phyloP scores from a whole-genome alignment of 2,888 invertebrate genomes.

The Chloroclystis v-ata region DNA sequence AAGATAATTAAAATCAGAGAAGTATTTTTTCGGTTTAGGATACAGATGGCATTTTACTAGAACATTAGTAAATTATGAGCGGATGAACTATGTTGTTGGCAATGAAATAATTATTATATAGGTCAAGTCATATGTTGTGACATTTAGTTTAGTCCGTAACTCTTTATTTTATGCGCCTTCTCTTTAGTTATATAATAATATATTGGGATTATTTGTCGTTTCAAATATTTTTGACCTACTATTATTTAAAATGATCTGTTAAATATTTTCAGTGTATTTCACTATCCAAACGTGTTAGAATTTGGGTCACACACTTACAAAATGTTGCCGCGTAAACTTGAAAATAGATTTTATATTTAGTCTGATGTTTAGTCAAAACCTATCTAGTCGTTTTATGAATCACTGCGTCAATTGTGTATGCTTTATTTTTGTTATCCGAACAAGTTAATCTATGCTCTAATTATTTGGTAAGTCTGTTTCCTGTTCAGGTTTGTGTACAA shows the following conservation, averaged over 20 bases:
- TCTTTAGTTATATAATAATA: too few species aligned
- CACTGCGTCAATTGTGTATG: slow-evolving; percentile 17
- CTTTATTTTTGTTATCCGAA: too few species aligned
- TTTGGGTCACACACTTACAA: slow-evolving; percentile 65
- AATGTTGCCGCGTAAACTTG: slow-evolving; percentile 64
- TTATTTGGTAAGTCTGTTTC: background rate
- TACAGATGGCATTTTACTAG: background rate
- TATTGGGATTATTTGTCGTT: too few species aligned
- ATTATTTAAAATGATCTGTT: slow-evolving; percentile 17
- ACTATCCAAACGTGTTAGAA: slow-evolving; percentile 51
- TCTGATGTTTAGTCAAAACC: slow-evolving; percentile 39
- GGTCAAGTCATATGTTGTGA: slow-evolving; percentile 8
- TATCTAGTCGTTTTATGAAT: slow-evolving; percentile 21
- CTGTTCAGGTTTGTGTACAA: slow-evolving; percentile 15
- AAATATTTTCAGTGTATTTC: slow-evolving; percentile 26
- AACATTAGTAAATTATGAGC: slow-evolving; percentile 5
- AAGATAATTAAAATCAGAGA: too few species aligned
- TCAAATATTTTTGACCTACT: too few species aligned
- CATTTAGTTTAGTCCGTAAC: slow-evolving; percentile 11
- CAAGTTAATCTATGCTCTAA: too few species aligned
- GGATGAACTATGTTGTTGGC: slow-evolving; percentile 8
- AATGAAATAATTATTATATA: slow-evolving; percentile 2
- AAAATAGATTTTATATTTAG: slow-evolving; percentile 69
- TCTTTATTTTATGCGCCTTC: slow-evolving; percentile 19
- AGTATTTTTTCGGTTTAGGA: too few species aligned